phyloP scores from a whole-genome alignment of 2,888 invertebrate genomes.

The Agriopis marginaria region DNA sequence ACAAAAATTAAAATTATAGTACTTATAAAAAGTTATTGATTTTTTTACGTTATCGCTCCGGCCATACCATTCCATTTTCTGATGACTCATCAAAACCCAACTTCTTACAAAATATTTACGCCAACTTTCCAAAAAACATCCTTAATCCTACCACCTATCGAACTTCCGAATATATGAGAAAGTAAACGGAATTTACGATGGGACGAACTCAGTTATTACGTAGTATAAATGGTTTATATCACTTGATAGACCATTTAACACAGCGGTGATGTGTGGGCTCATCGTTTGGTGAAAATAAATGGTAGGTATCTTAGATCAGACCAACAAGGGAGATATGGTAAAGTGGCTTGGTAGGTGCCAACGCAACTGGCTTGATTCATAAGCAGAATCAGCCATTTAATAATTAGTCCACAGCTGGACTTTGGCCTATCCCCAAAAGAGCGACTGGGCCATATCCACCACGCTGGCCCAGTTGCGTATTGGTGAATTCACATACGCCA shows the following conservation, averaged over 20 bases:
- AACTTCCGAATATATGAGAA: conserved; percentile 40
- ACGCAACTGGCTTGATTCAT: no score
- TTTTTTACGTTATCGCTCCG: not conserved
- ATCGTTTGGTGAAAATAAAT: conserved; percentile 4
- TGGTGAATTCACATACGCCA: no score
- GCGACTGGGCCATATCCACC: no score
- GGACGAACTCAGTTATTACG: conserved; percentile 56
- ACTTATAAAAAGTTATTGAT: no score
- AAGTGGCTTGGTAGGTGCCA: not conserved
- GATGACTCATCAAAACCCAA: conserved; percentile 11
- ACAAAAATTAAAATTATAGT: no score
- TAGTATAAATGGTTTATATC: conserved; percentile 56
- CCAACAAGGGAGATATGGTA: not conserved
- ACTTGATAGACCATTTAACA: conserved; percentile 54
- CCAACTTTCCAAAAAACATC: conserved; percentile 22
- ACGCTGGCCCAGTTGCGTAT: no score
- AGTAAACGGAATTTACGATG: conserved; percentile 43
- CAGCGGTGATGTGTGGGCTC: conserved; percentile 10
- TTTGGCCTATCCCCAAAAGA: no score
- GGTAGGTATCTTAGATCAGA: not conserved
- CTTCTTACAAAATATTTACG: conserved; percentile 18
- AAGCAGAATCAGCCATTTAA: no score
- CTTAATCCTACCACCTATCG: conserved; percentile 26
- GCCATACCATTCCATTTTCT: not conserved
- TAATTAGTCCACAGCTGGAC: no score